Evolutionary conservation across 2,797 vertebrate species (phyloP), one percentile per base, ranked within the genome.

Genomic region (Gobio occitaniae): DNA sequence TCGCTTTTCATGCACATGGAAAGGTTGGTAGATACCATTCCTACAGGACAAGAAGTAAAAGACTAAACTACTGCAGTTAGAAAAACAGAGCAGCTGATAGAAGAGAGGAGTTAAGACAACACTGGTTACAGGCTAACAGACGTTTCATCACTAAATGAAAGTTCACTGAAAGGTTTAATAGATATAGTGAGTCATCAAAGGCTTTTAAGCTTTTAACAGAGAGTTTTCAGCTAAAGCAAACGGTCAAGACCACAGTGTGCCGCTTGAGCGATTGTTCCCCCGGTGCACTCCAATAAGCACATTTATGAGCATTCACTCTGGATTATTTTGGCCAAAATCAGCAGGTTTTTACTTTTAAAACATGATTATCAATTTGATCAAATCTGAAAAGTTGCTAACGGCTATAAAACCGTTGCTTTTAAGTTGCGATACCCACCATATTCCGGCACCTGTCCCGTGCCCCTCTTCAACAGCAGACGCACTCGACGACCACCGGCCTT

Each of bases 1-100:
- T 99, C 98, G 98, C 97, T 98, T 99, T 99, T 99, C 98, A 99
- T 99, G 97, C 98, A 99, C 97, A 99, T 99, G 97, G 98, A 98
- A 95, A 99, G 97, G 97, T 98, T 99, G 97, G 98, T 96, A 97
- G 98, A 96, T 95, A 98, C 97, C 97, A 98, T 97, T 98, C 98
- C 98, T 99, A 97, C 97, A 97, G 97, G 97, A 97, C 97, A 97
- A 97, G 97, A 97, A 98, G 97, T 97, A 98, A 96, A 97, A 97
- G 96, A 96, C 97, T 99, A 96, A 96, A 97, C 96, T 96, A 97
- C 98, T 96, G 96, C 97, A 95, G 94, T 84, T 84, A 94, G 95
- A 95, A 93, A 96, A 92, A 84, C 61, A 88, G 75, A 71, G 8
- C 54, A 87, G 83, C 16, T 84, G 69, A 82, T n/a, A 83, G 83